Conservation (phyloP, 2,113 vertebrate genomes). For the Phaethornis superciliosus region DNA sequence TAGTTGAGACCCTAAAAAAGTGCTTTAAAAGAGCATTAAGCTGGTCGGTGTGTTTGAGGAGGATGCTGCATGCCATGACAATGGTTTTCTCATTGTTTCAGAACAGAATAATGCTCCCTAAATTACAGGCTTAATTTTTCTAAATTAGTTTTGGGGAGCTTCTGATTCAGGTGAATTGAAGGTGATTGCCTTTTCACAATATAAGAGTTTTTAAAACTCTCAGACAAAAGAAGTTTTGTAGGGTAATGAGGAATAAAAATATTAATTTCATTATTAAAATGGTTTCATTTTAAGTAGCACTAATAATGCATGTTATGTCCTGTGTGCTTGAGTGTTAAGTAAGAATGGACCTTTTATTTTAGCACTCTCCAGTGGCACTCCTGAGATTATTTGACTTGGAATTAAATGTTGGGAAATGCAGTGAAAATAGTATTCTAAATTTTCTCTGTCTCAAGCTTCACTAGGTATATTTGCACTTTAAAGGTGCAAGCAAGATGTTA, state of each 20-base stretch:
- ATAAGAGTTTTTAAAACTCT: neutral
- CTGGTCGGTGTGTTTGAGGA: neutral
- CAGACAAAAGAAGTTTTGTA: neutral
- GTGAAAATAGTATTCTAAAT: slow-evolving; percentile 27
- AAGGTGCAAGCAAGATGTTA: slow-evolving; percentile 49
- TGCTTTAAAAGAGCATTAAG: neutral
- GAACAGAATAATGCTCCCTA: neutral
- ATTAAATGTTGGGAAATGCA: slow-evolving; percentile 2
- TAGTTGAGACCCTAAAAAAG: rapidly evolving
- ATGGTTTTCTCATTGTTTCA: neutral
- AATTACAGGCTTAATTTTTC: neutral
- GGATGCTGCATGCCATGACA: neutral
- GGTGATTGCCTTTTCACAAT: neutral
- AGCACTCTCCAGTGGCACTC: neutral
- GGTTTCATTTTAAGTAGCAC: neutral
- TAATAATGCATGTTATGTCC: neutral
- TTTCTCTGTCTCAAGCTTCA: slow-evolving; percentile 48
- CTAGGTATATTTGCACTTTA: slow-evolving; percentile 28
- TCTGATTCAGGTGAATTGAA: neutral
- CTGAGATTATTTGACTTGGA: slow-evolving; percentile 1
- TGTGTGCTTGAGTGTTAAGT: slow-evolving; percentile 4
- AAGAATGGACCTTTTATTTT: slow-evolving; percentile 18
- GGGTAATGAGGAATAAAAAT: neutral
- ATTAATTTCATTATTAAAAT: neutral
- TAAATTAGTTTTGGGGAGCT: neutral